Base-by-base conservation (phyloP, 1,140 invertebrate genomes). In the Drosophila takahashii region DNA sequence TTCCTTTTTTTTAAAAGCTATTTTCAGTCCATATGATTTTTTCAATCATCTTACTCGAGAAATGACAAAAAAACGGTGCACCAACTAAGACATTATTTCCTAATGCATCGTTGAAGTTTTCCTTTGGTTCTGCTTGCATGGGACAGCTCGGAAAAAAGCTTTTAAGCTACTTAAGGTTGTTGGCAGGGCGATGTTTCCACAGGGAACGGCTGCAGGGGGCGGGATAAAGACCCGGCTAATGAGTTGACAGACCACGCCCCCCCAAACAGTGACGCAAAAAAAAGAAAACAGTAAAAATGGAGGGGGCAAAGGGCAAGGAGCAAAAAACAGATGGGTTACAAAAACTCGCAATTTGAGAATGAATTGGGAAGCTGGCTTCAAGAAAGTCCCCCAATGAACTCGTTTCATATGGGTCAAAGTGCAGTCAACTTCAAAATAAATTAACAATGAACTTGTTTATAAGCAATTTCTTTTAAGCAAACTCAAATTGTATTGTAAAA, bases 241-340 rank as follows among this genome's bases (percentile, higher is more conserved):
- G 64, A 67, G 64, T 67, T 67, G 60, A 67, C 64, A 65, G 60
- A 18, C 60, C 64, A 67, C 64, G 64, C 64, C 64, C 37, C 37
- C 44, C 4, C 58, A 45, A 45, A 45, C 27, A 45, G 8, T 18
- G 54, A 10, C 15, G 11, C 34, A 29, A 16, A 16, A 39, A 51
- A 18, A 15, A 8, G 7, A 10, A 8, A 10, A 13, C 26, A 3
- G 26, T 5, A 41, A 29, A 39, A n/a, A 4, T 10, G 2, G 0
- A 5, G 6, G 2, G 27, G n/a, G 16, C 41, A 27, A 29, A 36
- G 27, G 50, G 15, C 29, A 52, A 10, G 7, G 7, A 9, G 29
- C 59, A 26, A 29, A 27, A 45, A 64, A 45, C 61, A 60, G 61
- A 64, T 45, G 29, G 54, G 39, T 44, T 45, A n/a, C 54, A 34